Evolutionary conservation across 2,888 invertebrate species (phyloP).

Genomic region (Koerneria pararmatus): DNA sequence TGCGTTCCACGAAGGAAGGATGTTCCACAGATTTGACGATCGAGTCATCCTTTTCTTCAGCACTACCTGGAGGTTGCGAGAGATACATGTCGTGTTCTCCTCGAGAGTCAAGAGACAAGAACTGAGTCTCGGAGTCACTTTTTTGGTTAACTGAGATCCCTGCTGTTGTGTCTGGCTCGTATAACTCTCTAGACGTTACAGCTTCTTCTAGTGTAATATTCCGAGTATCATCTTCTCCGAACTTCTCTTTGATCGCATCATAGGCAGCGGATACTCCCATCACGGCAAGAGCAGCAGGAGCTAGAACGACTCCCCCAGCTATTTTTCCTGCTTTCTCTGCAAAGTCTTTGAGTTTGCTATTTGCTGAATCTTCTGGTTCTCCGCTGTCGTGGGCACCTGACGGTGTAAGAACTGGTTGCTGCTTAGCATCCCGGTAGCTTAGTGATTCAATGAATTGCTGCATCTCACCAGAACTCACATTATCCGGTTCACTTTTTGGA

Average conservation of each 20-base stretch:
- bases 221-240: constrained; percentile 27
- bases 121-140: too few species aligned
- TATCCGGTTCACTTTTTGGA: too few species aligned
- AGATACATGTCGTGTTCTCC: neutral
- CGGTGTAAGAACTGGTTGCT: too few species aligned
- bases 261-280: constrained; percentile 40
- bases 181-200: constrained; percentile 13
- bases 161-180: too few species aligned
- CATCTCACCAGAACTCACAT: too few species aligned
- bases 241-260: constrained; percentile 34
- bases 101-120: too few species aligned
- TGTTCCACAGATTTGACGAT: neutral
- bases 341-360: constrained; percentile 24
- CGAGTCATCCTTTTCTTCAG: constrained; percentile 8
- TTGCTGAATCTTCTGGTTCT: too few species aligned
- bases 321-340: constrained; percentile 41
- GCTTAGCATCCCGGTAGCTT: too few species aligned
- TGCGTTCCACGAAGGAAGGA: constrained; percentile 6
- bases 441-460: too few species aligned
- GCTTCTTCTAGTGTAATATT: constrained; percentile 15
- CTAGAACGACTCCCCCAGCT: constrained; percentile 42
- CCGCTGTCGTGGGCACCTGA: too few species aligned
- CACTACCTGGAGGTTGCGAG: neutral
- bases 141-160: too few species aligned
- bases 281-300: constrained; percentile 40